Base-by-base conservation (phyloP, 2,113 vertebrate species). In the Haemorhous mexicanus region DNA sequence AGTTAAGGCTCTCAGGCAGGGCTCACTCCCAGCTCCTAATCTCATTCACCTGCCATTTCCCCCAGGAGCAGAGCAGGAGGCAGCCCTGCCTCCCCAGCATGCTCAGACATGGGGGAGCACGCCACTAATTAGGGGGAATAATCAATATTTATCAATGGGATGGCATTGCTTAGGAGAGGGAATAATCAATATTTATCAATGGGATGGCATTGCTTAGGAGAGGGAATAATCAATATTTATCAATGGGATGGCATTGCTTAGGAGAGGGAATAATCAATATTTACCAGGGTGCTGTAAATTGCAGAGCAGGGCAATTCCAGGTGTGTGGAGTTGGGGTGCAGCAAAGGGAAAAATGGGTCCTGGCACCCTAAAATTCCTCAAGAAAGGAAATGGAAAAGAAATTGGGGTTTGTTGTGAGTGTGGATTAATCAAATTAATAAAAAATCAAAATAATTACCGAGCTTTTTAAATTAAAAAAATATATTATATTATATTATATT, bases 331-430 rank as follows among this genome's bases (percentile, higher is more conserved):
- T 0, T 3, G 2, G 67, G 63, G 53, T 30, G 28, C 27, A 68
- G 44, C 44, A 44, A 83, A 80, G 23, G 61, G 50, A 20, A 75
- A 77, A 82, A 76, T 0, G 19, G 11, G 9, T 43, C 30, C 80
- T 56, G 43, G 17, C 4, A 37, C 55, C 20, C 61, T 16, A 41
- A 59, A 85, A 85, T 49, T 39, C 13, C 62, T 83, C 14, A 24
- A 1, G 37, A 24, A 69, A 56, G 4, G 23, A 33, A 61, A 16
- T 7, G 39, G 19, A 16, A 72, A 88, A 92, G 50, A 35, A 82
- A 19, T 12, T 0, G 1, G 69, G 27, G 9, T 16, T 64, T 26
- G 3, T 3, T 18, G 11, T 39, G 44, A 1, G 3, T 0, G 7
- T 1, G 35, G 39, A 37, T 63, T 47, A 30, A 74, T 55, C 21